Base-by-base conservation (phyloP, 2,113 vertebrate species). In the Syngnathus scovelli region DNA sequence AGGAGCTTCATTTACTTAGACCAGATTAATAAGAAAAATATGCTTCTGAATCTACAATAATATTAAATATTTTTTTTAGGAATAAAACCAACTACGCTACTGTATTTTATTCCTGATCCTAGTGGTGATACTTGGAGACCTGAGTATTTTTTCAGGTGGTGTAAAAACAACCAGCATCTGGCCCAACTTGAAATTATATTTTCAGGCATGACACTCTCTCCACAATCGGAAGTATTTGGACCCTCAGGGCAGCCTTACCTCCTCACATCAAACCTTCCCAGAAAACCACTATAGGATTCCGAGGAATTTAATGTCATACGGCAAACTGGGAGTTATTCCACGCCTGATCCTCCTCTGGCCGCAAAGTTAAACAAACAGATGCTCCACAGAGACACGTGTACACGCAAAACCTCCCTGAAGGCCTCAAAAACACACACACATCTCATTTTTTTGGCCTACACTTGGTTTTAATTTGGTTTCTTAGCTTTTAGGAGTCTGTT, bases 331-430 rank as follows among this genome's bases (percentile, higher is more conserved):
- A 69, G 72, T 77, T 52, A 56, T 66, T 70, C 61, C 55, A 66
- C n/a, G 66, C 72, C 27, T 6, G 79, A 82, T 76, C 55, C 72
- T 65, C 33, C 60, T 76, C 68, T 66, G 16, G 39, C 84, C 79
- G 2, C 80, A 75, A 58, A 80, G 70, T 77, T 78, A 76, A 83
- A 87, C 77, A 82, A 85, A 82, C 74, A 64, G 76, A 76, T 72
- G 12, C 67, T 67, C 60, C 55, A 1, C 64, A 48, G 65, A 80
- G 74, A 69, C 11, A 55, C 74, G 61, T 43, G 39, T 70, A 51
- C 49, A 36, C 55, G 18, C 19, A 61, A 27, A 81, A 77, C 79
- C 61, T 80, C 75, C 75, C 73, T 27, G 66, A 21, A 61, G 80
- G 15, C 76, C 74, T 78, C n/a, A 78, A 72, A 84, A 77, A 78